Conservation (phyloP, 2,113 vertebrate genomes). For the Cercocebus atys region DNA sequence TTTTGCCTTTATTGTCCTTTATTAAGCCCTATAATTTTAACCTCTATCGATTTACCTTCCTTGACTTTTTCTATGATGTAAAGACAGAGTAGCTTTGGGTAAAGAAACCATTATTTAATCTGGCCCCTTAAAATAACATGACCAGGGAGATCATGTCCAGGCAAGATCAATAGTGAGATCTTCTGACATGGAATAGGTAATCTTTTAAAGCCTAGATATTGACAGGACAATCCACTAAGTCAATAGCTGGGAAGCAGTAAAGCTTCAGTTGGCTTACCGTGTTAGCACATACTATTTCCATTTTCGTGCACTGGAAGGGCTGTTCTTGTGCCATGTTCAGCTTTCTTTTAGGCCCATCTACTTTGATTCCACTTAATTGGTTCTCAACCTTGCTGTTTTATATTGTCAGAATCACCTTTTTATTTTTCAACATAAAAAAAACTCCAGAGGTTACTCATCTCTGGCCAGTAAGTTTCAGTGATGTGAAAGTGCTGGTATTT, state of each 20-base stretch:
- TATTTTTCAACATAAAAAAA: not conserved
- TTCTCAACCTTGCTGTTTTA: not conserved
- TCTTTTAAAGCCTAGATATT: constrained; percentile 37
- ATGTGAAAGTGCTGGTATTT: not conserved
- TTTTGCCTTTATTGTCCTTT: not conserved
- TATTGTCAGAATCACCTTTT: not conserved
- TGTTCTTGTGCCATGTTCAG: not conserved
- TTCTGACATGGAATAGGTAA: not conserved
- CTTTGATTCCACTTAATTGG: not conserved
- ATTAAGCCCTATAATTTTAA: not conserved
- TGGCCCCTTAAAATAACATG: not conserved
- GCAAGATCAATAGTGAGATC: not conserved
- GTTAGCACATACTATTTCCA: not conserved
- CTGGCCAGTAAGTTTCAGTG: not conserved
- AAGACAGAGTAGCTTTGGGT: not conserved
- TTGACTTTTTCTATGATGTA: not conserved
- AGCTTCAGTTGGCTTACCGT: not conserved
- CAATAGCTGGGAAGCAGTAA: not conserved
- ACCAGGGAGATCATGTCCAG: not conserved
- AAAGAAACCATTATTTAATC: not conserved
- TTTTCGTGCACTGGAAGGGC: not conserved
- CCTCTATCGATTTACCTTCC: not conserved
- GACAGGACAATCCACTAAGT: not conserved
- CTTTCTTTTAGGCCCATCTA: not conserved
- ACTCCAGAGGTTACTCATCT: not conserved